Percentiles rank a stretch among this genome's conserved stretches.
These are phyloP conservation scores for Sinopyrophorus schimmeli DNA, from an alignment of 2,888 invertebrate genomes.

Conservation along the genomic window DNA sequence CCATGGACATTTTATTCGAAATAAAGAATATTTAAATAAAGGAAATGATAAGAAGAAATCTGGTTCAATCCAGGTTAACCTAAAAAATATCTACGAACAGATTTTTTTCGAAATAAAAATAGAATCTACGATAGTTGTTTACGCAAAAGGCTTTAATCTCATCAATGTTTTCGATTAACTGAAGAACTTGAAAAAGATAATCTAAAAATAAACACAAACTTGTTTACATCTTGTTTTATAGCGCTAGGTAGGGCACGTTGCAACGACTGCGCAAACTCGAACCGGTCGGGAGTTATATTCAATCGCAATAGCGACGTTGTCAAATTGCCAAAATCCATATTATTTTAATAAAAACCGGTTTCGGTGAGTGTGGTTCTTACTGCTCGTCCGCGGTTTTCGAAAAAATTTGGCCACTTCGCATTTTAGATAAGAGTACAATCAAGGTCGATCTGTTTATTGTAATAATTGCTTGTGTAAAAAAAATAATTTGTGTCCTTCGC, in stretches of 20 bases:
- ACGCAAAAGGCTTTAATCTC: conserved; percentile 18
- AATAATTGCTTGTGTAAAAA: no score
- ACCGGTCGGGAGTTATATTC: neutral
- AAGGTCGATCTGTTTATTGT: no score
- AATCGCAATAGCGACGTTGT: no score
- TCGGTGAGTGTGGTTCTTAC: conserved; percentile 6
- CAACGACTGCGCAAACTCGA: conserved; percentile 10
- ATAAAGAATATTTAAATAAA: neutral
- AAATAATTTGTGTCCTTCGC: no score
- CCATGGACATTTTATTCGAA: conserved; percentile 54
- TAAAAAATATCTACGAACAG: neutral
- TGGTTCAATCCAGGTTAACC: conserved; percentile 1
- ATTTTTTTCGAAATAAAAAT: conserved; percentile 6
- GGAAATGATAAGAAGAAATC: conserved; percentile 6
- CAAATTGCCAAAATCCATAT: neutral
- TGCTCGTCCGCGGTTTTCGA: neutral
- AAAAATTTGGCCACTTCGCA: neutral
- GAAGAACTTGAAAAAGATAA: conserved; percentile 18
- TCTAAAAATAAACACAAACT: conserved; percentile 25
- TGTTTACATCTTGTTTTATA: conserved; percentile 23
- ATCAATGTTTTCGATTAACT: conserved; percentile 13
- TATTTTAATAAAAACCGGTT: conserved; percentile 2
- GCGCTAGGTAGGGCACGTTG: conserved; percentile 12
- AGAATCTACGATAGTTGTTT: conserved; percentile 11
- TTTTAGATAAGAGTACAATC: neutral